A percentile compares a stretch with the other conserved stretches of the same genome.
Conservation (phyloP, 92 coral and sea anemone species). For the Hydrozoanthus gracilis region DNA sequence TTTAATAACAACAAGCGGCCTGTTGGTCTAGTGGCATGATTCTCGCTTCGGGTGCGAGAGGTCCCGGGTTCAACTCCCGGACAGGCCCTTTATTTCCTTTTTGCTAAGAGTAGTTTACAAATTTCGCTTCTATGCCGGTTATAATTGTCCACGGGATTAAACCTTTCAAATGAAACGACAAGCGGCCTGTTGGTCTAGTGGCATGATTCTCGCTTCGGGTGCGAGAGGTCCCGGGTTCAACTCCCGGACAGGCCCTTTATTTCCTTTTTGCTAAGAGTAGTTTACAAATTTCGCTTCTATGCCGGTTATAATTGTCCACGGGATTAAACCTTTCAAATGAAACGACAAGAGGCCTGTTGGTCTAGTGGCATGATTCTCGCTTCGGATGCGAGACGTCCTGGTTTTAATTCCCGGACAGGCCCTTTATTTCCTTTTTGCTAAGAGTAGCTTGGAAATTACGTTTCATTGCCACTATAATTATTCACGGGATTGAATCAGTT, state of each 20-base stretch:
- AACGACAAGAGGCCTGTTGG: slow-evolving; percentile 67
- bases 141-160: too few species aligned
- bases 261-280: background rate
- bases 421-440: background rate
- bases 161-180: too few species aligned
- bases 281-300: background rate
- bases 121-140: too few species aligned
- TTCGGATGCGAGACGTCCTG: slow-evolving; percentile 97
- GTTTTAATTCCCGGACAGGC: slow-evolving; percentile 92
- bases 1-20: slow-evolving; percentile 49
- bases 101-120: background rate
- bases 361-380: slow-evolving; percentile 99
- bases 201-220: slow-evolving; percentile 98
- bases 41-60: slow-evolving; percentile 98
- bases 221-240: slow-evolving; percentile 99
- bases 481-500: too few species aligned
- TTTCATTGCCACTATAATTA: too few species aligned
- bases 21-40: slow-evolving; percentile 97
- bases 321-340: too few species aligned
- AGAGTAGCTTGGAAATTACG: background rate
- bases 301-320: too few species aligned
- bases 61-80: slow-evolving; percentile 98
- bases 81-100: slow-evolving; percentile 45
- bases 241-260: slow-evolving; percentile 76
- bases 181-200: slow-evolving; percentile 90